phyloP scores from a whole-genome alignment of 1,140 invertebrate species.

The Tenebrio molitor region DNA sequence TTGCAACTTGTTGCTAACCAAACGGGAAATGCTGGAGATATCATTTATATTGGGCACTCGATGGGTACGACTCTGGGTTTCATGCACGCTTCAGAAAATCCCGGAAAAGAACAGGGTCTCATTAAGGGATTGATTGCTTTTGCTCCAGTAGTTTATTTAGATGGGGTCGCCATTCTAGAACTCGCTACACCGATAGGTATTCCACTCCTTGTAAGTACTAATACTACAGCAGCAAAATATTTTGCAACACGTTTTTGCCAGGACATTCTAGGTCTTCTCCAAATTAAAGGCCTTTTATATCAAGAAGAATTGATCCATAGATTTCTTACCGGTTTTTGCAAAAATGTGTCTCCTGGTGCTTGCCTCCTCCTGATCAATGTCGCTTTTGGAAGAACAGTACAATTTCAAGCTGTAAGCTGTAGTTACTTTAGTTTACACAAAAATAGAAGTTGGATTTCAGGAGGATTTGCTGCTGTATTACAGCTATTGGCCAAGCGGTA shows the following conservation, averaged over 20 bases:
- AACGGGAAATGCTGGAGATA: conserved; percentile 68
- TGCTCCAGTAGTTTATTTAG: background rate
- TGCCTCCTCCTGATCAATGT: background rate
- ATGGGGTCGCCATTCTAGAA: background rate
- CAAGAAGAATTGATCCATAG: background rate
- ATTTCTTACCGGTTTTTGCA: background rate
- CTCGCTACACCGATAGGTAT: background rate
- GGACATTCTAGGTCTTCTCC: no score
- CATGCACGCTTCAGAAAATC: no score
- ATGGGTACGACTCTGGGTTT: conserved; percentile 67
- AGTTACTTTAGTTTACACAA: background rate
- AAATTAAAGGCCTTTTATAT: no score
- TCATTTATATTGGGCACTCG: conserved; percentile 75
- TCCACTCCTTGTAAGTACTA: background rate
- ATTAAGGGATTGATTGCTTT: no score
- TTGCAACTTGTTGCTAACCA: conserved; percentile 71
- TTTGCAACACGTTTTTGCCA: no score
- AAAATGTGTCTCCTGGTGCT: background rate
- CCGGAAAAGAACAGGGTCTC: no score
- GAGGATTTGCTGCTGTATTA: conserved; percentile 1
- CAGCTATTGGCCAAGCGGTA: background rate
- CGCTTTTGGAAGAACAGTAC: conserved; percentile 2
- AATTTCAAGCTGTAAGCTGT: background rate
- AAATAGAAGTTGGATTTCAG: background rate
- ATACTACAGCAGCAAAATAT: no score